Evolutionary conservation across 2,888 invertebrate species (phyloP), one percentile per base, ranked within the genome.

Genomic region (Zhengitettix transpicula): DNA sequence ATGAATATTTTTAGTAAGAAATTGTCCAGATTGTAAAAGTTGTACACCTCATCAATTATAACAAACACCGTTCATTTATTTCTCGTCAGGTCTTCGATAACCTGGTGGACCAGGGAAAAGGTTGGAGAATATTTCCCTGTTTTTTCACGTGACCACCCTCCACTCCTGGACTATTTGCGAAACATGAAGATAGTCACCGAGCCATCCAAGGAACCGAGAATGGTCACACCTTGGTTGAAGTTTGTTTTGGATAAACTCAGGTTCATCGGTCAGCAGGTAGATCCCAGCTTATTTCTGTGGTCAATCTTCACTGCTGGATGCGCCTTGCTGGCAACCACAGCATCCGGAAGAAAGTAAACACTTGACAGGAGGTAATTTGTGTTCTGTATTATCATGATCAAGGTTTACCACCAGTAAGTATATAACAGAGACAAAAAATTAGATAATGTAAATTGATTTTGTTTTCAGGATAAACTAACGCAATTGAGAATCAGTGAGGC

Each of bases 91-190:
- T 60, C 42, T 17, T 55, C 61, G 28, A 52, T 40, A 8, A 40
- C 61, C 11, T 60, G 60, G 78, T 83, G 82, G 81, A 76, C 71
- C 53, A 74, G 82, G 61, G 77, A 80, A 67, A 74, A 71, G 62
- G 71, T 78, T 1, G 72, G 73, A 10, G 81, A 82, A 66, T 82
- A 81, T 66, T 78, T 83, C 65, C 81, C 82, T 10, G 74, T 78
- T 40, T 81, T 77, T 67, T 75, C 80, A 53, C 76, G 76, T 61
- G 79, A 80, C 66, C 78, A 81, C 60, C 72, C 78, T 8, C 77
- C 79, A 3, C 69, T 83, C 40, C 68, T 79, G 7, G 81, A 81
- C 52, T 81, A 80, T 67, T 69, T 83, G 54, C 74, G 74, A 55
- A 79, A 80, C 54, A 72, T 80, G 67, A 80, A 79, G 67, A 71